Percentiles rank a stretch among this genome's conserved stretches.
phyloP scores from a whole-genome alignment of 2,888 invertebrate genomes.

The Baccha elongata region DNA sequence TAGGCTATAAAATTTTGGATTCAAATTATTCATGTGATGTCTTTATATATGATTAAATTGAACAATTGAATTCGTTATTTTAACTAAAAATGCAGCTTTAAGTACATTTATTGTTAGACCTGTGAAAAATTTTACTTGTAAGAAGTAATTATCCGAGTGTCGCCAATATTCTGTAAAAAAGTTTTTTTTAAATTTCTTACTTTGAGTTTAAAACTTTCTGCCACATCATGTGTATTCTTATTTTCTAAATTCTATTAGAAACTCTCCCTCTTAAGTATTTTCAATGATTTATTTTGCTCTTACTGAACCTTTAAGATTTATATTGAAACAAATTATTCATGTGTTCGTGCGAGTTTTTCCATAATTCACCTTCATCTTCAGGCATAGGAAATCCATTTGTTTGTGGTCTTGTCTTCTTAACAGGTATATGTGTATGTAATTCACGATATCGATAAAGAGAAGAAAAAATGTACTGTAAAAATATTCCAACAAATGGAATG shows the following conservation, averaged over 20 bases:
- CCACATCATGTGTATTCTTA: too few species aligned
- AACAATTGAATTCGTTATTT: too few species aligned
- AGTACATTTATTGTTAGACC: too few species aligned
- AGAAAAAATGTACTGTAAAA: not conserved
- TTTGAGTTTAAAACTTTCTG: too few species aligned
- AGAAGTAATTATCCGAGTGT: too few species aligned
- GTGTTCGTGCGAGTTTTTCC: slow-evolving; percentile 25
- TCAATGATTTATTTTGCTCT: slow-evolving; percentile 11
- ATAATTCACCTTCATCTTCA: not conserved
- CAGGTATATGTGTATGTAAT: slow-evolving; percentile 3
- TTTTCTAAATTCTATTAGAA: not conserved
- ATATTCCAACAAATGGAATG: slow-evolving; percentile 20
- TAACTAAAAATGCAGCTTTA: too few species aligned
- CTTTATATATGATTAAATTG: too few species aligned
- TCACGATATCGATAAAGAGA: not conserved
- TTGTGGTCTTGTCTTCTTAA: slow-evolving; percentile 17
- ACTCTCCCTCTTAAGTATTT: not conserved
- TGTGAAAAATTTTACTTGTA: too few species aligned
- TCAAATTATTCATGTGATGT: too few species aligned
- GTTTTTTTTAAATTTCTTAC: too few species aligned
- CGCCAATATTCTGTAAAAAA: too few species aligned
- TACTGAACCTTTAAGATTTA: slow-evolving; percentile 14
- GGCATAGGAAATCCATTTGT: slow-evolving; percentile 1
- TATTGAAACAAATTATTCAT: slow-evolving; percentile 26
- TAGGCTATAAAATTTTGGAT: too few species aligned